phyloP scores from a whole-genome alignment of 2,797 vertebrate species.

The Labeo calbasu region DNA sequence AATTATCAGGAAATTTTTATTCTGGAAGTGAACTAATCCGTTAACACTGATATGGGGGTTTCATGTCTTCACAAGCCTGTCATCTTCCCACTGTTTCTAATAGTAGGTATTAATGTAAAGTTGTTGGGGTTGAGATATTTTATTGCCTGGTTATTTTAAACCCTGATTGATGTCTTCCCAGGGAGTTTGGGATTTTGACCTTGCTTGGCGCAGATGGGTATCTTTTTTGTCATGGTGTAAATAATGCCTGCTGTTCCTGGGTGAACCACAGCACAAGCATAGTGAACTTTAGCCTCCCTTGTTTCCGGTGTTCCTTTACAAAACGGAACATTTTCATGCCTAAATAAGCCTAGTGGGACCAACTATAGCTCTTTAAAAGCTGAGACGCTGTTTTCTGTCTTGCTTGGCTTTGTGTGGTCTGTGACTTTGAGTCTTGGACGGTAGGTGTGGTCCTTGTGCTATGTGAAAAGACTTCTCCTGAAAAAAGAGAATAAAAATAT shows the following conservation, averaged over 20 bases:
- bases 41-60: not conserved
- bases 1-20: too few relatives aligned
- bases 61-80: not conserved
- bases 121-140: constrained; percentile 10
- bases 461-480: not conserved
- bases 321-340: constrained; percentile 67
- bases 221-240: constrained; percentile 45
- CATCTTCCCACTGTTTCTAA: not conserved
- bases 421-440: constrained; percentile 49
- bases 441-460: constrained; percentile 14
- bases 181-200: constrained; percentile 30
- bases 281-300: constrained; percentile 64
- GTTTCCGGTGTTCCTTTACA: constrained; percentile 61
- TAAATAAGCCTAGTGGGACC: constrained; percentile 66
- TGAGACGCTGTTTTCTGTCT: constrained; percentile 58
- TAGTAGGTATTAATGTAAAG: not conserved
- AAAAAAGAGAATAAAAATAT: not conserved
- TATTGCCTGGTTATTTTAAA: constrained; percentile 32
- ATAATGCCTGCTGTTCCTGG: constrained; percentile 47
- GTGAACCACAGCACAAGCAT: constrained; percentile 67
- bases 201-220: constrained; percentile 30
- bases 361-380: constrained; percentile 66
- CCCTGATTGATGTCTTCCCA: constrained; percentile 26
- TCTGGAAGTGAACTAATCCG: too few relatives aligned
- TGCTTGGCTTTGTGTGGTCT: constrained; percentile 43